These are phyloP conservation scores for Zosterops pallidus DNA, from an alignment of 2,113 vertebrate genomes.

Conservation along the genomic window DNA sequence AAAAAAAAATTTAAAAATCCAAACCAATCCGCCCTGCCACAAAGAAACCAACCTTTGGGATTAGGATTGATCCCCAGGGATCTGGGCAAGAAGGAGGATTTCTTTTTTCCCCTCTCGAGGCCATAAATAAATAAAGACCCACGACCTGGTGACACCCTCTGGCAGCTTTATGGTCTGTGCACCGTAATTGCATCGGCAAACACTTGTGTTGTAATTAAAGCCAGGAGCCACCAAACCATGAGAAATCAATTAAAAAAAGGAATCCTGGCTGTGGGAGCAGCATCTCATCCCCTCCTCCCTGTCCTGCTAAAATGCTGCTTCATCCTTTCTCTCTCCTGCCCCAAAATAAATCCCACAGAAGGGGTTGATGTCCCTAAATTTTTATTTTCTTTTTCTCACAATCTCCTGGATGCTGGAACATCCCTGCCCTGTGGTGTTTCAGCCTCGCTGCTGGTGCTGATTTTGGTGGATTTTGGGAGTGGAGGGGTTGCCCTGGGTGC, in stretches of 20 bases:
- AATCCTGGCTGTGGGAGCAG: not conserved
- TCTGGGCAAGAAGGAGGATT: not conserved
- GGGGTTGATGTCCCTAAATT: accelerated
- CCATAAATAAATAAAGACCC: not conserved
- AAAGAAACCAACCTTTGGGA: not conserved
- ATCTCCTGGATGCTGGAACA: accelerated
- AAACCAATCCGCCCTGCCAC: accelerated
- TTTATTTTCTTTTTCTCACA: too few species aligned
- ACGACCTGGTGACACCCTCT: not conserved
- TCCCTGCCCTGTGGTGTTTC: accelerated
- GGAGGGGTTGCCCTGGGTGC: not conserved
- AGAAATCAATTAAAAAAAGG: conserved; percentile 38
- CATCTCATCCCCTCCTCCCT: not conserved
- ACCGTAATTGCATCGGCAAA: not conserved
- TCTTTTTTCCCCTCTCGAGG: not conserved
- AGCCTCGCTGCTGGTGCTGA: accelerated
- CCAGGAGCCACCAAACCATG: not conserved
- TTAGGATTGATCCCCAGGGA: not conserved
- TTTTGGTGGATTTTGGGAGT: not conserved
- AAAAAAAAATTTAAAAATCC: not conserved
- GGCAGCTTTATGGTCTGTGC: not conserved
- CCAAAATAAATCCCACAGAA: too few species aligned
- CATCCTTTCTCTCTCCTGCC: accelerated
- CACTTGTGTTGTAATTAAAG: conserved; percentile 24
- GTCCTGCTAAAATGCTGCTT: not conserved